Evolutionary conservation across 2,113 vertebrate genomes (phyloP).

Genomic region (Zosterops lateralis): DNA sequence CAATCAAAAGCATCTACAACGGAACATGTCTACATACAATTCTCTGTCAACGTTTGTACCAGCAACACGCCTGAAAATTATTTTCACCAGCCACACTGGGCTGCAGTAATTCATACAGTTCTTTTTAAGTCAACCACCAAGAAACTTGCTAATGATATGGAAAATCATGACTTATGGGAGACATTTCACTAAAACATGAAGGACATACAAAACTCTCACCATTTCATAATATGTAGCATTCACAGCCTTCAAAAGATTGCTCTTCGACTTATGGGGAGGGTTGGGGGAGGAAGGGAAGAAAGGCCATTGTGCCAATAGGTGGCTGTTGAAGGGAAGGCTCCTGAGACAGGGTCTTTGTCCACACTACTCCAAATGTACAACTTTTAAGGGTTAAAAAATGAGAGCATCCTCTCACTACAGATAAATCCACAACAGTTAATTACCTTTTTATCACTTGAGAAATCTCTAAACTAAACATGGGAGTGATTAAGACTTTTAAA

Average conservation of each 20-base stretch:
- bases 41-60: not conserved
- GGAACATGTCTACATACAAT: not conserved
- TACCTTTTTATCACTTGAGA: not conserved
- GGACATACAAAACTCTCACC: not conserved
- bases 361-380: not conserved
- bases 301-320: not conserved
- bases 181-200: not conserved
- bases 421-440: not conserved
- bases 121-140: not conserved
- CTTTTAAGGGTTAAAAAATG: not conserved
- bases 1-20: not conserved
- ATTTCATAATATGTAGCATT: not conserved
- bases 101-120: not conserved
- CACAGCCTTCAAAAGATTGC: not conserved
- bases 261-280: not conserved
- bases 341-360: not conserved
- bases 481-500: not conserved
- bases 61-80: not conserved
- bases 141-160: not conserved
- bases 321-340: not conserved
- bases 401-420: not conserved
- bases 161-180: not conserved
- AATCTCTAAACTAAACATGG: not conserved
- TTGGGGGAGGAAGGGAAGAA: fast-evolving
- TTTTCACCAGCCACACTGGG: not conserved